phyloP scores from a whole-genome alignment of 2,888 invertebrate genomes.

The Coremacera marginata region DNA sequence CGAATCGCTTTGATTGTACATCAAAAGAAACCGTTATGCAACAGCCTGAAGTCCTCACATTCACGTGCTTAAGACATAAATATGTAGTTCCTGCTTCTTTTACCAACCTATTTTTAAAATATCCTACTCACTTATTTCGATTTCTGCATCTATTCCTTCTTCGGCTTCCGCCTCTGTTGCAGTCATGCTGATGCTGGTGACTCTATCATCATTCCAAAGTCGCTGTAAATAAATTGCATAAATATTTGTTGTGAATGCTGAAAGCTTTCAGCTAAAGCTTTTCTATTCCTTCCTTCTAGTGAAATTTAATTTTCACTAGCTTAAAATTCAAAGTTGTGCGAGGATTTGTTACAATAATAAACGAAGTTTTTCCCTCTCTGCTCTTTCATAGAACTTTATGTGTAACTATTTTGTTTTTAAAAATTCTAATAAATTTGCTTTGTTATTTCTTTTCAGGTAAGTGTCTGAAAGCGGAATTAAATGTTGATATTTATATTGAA shows the following conservation, averaged over 20 bases:
- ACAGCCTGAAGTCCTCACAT: too few relatives aligned
- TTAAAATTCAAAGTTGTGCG: neutral
- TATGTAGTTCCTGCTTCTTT: neutral
- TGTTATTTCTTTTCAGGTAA: slow-evolving; percentile 13
- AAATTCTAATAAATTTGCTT: neutral
- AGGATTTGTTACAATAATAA: neutral
- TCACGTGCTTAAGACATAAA: neutral
- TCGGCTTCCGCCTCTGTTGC: neutral
- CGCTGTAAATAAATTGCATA: slow-evolving; percentile 27
- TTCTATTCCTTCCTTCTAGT: neutral
- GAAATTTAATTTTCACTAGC: slow-evolving; percentile 25
- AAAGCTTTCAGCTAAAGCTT: slow-evolving; percentile 1
- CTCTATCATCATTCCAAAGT: neutral
- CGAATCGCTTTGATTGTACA: too few relatives aligned
- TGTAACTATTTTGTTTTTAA: neutral
- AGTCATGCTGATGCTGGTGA: neutral
- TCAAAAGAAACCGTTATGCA: too few relatives aligned
- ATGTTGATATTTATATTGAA: neutral
- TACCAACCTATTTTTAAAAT: neutral
- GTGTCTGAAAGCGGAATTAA: neutral
- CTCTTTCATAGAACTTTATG: neutral
- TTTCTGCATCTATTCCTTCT: too few relatives aligned
- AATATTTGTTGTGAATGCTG: slow-evolving; percentile 19
- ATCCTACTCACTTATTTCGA: neutral
- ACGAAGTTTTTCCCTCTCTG: neutral